These are phyloP conservation scores for Charanyca ferruginea DNA, from an alignment of 2,888 invertebrate species.

Conservation along the genomic window DNA sequence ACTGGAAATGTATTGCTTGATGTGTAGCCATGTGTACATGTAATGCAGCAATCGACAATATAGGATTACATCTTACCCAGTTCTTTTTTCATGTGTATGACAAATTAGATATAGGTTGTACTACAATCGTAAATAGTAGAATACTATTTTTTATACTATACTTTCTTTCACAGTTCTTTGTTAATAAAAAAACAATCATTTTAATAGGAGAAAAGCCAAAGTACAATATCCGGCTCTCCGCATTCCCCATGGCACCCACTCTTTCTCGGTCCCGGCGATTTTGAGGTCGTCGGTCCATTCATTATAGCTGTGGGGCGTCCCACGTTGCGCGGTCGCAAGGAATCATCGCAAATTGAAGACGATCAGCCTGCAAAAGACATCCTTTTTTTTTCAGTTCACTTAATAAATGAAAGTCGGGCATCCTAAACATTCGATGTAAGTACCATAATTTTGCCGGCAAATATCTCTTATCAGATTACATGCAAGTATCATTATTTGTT, in stretches of 20 bases:
- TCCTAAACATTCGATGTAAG: neutral
- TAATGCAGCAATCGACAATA: no score
- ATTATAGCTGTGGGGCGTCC: neutral
- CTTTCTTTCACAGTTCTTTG: no score
- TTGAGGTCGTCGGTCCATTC: constrained; percentile 19
- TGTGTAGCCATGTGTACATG: no score
- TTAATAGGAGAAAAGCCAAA: neutral
- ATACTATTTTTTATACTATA: no score
- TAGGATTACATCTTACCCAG: no score
- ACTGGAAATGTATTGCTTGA: no score
- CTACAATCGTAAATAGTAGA: no score
- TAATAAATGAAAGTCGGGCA: neutral
- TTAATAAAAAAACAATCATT: neutral
- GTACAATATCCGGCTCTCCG: constrained; percentile 3
- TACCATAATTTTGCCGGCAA: constrained; percentile 16
- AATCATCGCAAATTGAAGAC: neutral
- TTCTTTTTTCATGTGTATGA: no score
- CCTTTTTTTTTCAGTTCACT: neutral
- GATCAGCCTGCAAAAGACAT: no score
- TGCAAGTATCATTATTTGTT: constrained; percentile 52
- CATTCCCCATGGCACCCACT: neutral
- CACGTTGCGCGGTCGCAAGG: constrained; percentile 8
- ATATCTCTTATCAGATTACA: constrained; percentile 54
- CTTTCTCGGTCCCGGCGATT: neutral
- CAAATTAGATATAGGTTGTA: no score